Evolutionary conservation across 2,797 vertebrate genomes (phyloP).

Genomic region (Neostethus bicornis): DNA sequence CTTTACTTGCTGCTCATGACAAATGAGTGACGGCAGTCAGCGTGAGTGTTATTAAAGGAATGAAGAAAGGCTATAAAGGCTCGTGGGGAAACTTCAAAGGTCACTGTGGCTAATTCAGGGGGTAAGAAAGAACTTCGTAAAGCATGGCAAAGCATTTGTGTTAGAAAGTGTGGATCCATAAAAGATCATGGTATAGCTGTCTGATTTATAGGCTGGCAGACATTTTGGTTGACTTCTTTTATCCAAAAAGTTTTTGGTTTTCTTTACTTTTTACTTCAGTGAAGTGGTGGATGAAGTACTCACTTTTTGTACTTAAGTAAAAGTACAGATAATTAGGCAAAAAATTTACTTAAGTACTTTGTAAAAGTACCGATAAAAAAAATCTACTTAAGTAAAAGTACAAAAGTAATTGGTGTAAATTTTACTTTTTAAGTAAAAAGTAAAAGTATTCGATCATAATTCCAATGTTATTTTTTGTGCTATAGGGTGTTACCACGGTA

Average conservation of each 20-base stretch:
- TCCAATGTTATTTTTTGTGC: too few species aligned
- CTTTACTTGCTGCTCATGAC: constrained; percentile 23
- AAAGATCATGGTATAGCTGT: constrained; percentile 26
- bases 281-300: too few species aligned
- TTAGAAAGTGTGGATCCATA: constrained; percentile 28
- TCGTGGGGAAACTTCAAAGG: constrained; percentile 53
- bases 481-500: too few species aligned
- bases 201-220: constrained; percentile 29
- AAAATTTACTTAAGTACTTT: too few species aligned
- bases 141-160: constrained; percentile 46
- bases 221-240: constrained; percentile 14
- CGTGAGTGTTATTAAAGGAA: constrained; percentile 43
- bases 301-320: too few species aligned
- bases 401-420: too few species aligned
- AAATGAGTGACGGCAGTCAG: constrained; percentile 32
- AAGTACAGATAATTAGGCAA: too few species aligned
- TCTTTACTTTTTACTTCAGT: not conserved
- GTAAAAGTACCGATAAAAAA: too few species aligned
- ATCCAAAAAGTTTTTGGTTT: not conserved
- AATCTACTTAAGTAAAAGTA: too few species aligned
- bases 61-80: constrained; percentile 28
- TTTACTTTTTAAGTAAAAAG: too few species aligned
- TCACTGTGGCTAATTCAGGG: constrained; percentile 53
- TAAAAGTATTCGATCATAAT: too few species aligned
- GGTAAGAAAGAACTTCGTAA: constrained; percentile 51